phyloP scores from a whole-genome alignment of 2,888 invertebrate species.

The Stegana nigrithorax region DNA sequence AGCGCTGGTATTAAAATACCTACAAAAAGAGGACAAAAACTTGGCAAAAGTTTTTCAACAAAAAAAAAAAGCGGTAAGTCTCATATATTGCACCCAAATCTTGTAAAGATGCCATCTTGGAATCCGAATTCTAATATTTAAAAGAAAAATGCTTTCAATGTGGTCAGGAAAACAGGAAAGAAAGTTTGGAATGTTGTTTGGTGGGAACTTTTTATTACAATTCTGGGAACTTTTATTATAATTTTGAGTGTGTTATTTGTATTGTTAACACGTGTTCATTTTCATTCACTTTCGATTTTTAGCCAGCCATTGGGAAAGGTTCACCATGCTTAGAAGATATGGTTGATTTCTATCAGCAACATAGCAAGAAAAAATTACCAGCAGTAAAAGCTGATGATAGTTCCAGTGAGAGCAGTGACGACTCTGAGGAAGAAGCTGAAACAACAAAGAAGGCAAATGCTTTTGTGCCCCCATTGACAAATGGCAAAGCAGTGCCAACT shows the following conservation, averaged over 20 bases:
- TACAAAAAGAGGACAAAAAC: constrained; percentile 74
- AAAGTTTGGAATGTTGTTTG: no score
- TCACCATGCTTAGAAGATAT: constrained; percentile 76
- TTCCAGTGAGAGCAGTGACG: constrained; percentile 60
- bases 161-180: no score
- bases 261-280: constrained; percentile 1
- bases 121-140: no score
- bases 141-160: no score
- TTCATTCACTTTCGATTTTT: constrained; percentile 28
- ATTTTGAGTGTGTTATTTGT: neutral
- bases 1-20: constrained; percentile 76
- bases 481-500: constrained; percentile 29
- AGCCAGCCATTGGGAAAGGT: constrained; percentile 76
- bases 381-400: constrained; percentile 47
- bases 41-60: constrained; percentile 78
- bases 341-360: constrained; percentile 72
- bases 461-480: constrained; percentile 25
- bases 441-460: constrained; percentile 24
- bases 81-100: no score
- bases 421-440: constrained; percentile 19
- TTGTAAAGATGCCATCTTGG: no score
- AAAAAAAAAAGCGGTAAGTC: constrained; percentile 79
- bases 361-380: constrained; percentile 69
- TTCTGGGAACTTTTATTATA: no score
- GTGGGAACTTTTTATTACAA: no score